Conservation (phyloP, 1,140 invertebrate species). For the Galleria mellonella region DNA sequence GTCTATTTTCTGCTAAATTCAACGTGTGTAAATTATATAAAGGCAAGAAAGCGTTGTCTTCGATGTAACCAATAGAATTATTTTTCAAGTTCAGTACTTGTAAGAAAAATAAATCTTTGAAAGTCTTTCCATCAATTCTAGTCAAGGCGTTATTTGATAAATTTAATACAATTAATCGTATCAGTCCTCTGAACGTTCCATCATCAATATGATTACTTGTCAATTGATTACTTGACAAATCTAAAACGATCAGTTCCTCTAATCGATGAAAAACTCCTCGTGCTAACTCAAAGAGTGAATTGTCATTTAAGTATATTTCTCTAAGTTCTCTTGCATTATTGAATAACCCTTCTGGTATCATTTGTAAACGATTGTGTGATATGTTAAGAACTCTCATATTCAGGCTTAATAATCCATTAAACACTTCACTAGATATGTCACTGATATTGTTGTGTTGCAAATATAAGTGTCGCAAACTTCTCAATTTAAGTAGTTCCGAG, state of each 20-base stretch:
- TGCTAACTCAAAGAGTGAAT: constrained; percentile 85
- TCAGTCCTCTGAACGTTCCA: constrained; percentile 88
- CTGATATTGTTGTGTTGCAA: constrained; percentile 89
- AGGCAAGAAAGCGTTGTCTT: constrained; percentile 89
- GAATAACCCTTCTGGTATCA: constrained; percentile 86
- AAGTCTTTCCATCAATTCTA: constrained; percentile 87
- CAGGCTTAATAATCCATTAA: constrained; percentile 77
- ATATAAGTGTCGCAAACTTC: constrained; percentile 84
- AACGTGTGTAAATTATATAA: constrained; percentile 91
- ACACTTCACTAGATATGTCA: constrained; percentile 85
- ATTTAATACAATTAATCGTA: constrained; percentile 88
- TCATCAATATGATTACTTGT: constrained; percentile 87
- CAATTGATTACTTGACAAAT: constrained; percentile 91
- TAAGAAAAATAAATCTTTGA: constrained; percentile 90
- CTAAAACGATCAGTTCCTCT: constrained; percentile 88
- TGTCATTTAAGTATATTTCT: constrained; percentile 89
- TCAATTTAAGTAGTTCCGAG: constrained; percentile 81
- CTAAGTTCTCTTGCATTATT: constrained; percentile 83
- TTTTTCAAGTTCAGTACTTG: constrained; percentile 91
- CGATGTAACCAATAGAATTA: constrained; percentile 90
- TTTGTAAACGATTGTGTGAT: constrained; percentile 86
- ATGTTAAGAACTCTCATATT: constrained; percentile 87
- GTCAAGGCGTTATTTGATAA: constrained; percentile 89
- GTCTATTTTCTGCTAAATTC: constrained; percentile 88
- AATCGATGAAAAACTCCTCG: constrained; percentile 88